Conservation (phyloP, 2,888 invertebrate species). For the Heliconius ismenius region DNA sequence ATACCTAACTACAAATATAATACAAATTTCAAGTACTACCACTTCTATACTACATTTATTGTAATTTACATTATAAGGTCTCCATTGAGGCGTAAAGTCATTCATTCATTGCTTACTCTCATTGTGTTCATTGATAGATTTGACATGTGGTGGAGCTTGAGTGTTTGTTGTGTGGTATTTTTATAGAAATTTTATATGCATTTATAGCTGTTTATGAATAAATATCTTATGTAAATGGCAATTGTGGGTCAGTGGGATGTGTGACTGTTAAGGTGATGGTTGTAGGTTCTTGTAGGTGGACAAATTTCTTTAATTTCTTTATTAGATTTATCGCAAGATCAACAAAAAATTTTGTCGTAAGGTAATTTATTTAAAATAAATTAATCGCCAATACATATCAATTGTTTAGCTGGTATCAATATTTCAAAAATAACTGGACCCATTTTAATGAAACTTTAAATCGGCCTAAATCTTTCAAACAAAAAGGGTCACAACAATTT, state of each 20-base stretch:
- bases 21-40: slow-evolving; percentile 4
- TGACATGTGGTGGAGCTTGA: slow-evolving; percentile 37
- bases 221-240: not conserved
- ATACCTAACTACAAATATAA: not conserved
- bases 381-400: too few species aligned
- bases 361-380: too few species aligned
- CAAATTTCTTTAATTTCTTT: too few species aligned
- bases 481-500: too few species aligned
- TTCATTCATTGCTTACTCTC: slow-evolving; percentile 30
- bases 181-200: slow-evolving; percentile 3
- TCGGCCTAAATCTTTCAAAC: too few species aligned
- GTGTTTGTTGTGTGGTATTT: slow-evolving; percentile 6
- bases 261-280: not conserved
- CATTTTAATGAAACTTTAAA: too few species aligned
- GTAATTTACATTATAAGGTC: slow-evolving; percentile 43
- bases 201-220: not conserved
- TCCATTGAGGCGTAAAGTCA: slow-evolving; percentile 21
- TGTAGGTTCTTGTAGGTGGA: not conserved
- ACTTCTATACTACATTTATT: slow-evolving; percentile 18
- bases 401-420: too few species aligned
- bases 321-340: too few species aligned
- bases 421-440: too few species aligned
- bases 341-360: too few species aligned
- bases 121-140: slow-evolving; percentile 38
- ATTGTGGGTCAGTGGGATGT: not conserved